Evolutionary conservation across 2,888 invertebrate genomes (phyloP), one percentile per base, ranked within the genome.

Genomic region (Euplexia lucipara): DNA sequence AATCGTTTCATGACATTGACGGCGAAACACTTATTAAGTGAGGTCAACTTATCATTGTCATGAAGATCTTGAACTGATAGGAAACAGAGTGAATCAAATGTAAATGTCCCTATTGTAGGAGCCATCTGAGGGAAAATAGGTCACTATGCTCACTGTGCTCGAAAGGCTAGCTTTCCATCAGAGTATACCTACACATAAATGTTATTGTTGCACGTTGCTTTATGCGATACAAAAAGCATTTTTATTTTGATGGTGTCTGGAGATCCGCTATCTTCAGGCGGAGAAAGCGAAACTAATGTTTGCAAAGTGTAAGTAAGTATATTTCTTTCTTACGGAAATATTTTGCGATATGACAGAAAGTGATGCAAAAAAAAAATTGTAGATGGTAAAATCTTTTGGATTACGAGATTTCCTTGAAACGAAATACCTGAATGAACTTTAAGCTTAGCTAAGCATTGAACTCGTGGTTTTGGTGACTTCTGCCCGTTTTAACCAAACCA

Each of bases 131-230:
- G 56, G 62, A 56, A 75, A 75, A 75, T 75, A 59, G 75, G 75
- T 75, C 75, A 75, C 62, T 52, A 20, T 68, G 78, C 52, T 75
- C 53, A 47, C 60, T 67, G 74, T 66, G 49, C 74, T 68, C 54
- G 69, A 75, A 74, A 75, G 75, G 78, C 73, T 72, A 71, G 78
- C 79, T 78, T 78, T 78, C 58, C 74, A 74, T 78, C 75, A 59
- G 58, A 47, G 45, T 62, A 74, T 61, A 26, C 26, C 5, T 26
- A 78, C 35, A 74, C 58, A 68, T 74, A 78, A 68, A 62, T 74
- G 59, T 74, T 77, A 56, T 77, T 56, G 72, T 39, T 51, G 49
- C 52, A 74, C 41, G 61, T 44, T 44, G 45, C 73, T 57, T 39
- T 73, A 62, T 56, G 47, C 56, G 53, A 67, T 67, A 52, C 47